phyloP scores from a whole-genome alignment of 2,888 invertebrate species.

The Coecobrya sp. region DNA sequence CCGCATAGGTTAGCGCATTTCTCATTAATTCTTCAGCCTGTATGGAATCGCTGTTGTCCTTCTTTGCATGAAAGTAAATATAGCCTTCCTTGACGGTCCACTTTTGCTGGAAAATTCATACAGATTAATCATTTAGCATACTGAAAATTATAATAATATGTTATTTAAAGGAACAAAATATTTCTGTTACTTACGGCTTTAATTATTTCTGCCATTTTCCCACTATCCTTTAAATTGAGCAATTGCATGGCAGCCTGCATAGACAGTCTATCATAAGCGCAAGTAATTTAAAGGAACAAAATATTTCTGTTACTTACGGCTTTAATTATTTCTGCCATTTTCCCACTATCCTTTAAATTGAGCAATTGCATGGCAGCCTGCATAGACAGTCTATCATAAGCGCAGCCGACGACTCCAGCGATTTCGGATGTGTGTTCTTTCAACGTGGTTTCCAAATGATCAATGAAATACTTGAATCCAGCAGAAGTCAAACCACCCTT shows the following conservation, averaged over 20 bases:
- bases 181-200: constrained; percentile 53
- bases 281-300: too few species aligned
- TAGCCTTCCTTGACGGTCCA: constrained; percentile 74
- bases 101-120: constrained; percentile 67
- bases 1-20: constrained; percentile 77
- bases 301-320: constrained; percentile 51
- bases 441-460: constrained; percentile 67
- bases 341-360: constrained; percentile 52
- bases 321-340: constrained; percentile 65
- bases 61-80: constrained; percentile 70
- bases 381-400: constrained; percentile 71
- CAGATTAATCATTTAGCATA: neutral
- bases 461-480: constrained; percentile 80
- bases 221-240: constrained; percentile 64
- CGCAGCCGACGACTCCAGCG: constrained; percentile 74
- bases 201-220: constrained; percentile 62
- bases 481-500: constrained; percentile 57
- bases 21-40: constrained; percentile 66
- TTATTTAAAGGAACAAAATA: too few species aligned
- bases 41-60: constrained; percentile 51
- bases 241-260: constrained; percentile 47
- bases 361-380: constrained; percentile 61
- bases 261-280: constrained; percentile 74
- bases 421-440: constrained; percentile 74
- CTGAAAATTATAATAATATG: too few species aligned